These are phyloP conservation scores for Bedellia somnulentella DNA, from an alignment of 2,888 invertebrate genomes.

Conservation along the genomic window DNA sequence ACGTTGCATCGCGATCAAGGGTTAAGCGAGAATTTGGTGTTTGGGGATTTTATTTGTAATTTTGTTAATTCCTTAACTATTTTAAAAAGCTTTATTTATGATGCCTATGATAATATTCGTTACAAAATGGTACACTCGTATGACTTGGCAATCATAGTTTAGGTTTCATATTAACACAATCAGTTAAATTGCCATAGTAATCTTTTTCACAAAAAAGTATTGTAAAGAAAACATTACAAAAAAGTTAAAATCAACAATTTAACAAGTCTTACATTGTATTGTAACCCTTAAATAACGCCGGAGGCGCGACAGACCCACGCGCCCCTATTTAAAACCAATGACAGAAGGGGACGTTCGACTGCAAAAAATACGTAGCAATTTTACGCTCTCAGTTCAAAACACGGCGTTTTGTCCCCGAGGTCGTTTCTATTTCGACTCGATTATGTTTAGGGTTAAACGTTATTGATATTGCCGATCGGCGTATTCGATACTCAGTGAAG, in stretches of 20 bases:
- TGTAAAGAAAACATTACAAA: not conserved
- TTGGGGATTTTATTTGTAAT: not conserved
- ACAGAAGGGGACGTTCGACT: slow-evolving; percentile 2
- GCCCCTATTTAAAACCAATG: slow-evolving; percentile 5
- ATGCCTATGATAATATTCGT: not conserved
- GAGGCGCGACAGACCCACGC: slow-evolving; percentile 1
- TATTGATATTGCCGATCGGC: slow-evolving; percentile 55
- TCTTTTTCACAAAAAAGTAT: too few species aligned
- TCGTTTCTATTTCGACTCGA: slow-evolving; percentile 56
- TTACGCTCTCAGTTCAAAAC: slow-evolving; percentile 35
- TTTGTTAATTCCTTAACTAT: not conserved
- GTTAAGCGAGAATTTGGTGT: not conserved
- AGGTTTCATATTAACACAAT: too few species aligned
- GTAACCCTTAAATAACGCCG: slow-evolving; percentile 6
- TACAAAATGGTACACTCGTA: too few species aligned
- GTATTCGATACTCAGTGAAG: slow-evolving; percentile 19
- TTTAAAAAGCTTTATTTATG: not conserved
- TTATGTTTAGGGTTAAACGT: slow-evolving; percentile 60
- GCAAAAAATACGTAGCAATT: slow-evolving; percentile 39
- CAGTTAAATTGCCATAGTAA: too few species aligned
- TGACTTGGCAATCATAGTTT: too few species aligned
- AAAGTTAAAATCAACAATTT: not conserved
- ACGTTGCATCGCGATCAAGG: slow-evolving; percentile 5
- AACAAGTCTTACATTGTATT: slow-evolving; percentile 1
- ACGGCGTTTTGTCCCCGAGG: slow-evolving; percentile 50